Conservation (phyloP, 2,113 vertebrate genomes). For the Oophaga pumilio region DNA sequence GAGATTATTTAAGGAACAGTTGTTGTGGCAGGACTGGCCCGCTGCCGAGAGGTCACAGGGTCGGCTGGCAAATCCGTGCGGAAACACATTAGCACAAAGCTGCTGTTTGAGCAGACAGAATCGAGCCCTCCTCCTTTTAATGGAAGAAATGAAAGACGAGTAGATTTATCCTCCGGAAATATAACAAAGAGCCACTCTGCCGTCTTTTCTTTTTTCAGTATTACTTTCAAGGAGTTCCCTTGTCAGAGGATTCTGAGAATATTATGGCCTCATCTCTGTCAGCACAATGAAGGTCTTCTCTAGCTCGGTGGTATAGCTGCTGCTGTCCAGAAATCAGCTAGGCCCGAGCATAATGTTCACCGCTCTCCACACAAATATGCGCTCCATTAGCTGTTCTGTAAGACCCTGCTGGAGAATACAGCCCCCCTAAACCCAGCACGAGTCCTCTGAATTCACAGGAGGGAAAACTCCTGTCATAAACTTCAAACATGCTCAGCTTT, state of each 20-base stretch:
- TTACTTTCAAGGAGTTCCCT: slow-evolving; percentile 54
- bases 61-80: slow-evolving; percentile 68
- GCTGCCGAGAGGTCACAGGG: slow-evolving; percentile 61
- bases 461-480: slow-evolving; percentile 36
- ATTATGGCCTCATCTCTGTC: slow-evolving; percentile 60
- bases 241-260: slow-evolving; percentile 62
- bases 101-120: slow-evolving; percentile 60
- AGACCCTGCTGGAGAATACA: slow-evolving; percentile 9
- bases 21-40: slow-evolving; percentile 60
- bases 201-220: slow-evolving; percentile 56
- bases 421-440: slow-evolving; percentile 35
- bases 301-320: slow-evolving; percentile 58
- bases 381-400: slow-evolving; percentile 47
- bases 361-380: slow-evolving; percentile 35
- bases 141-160: slow-evolving; percentile 50
- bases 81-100: slow-evolving; percentile 66
- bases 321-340: slow-evolving; percentile 59
- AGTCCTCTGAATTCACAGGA: slow-evolving; percentile 25
- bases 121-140: slow-evolving; percentile 57
- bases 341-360: slow-evolving; percentile 50
- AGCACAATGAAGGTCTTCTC: slow-evolving; percentile 60
- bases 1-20: slow-evolving; percentile 60
- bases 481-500: slow-evolving; percentile 36
- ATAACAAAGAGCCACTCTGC: slow-evolving; percentile 57
- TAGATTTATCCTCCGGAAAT: slow-evolving; percentile 60